Evolutionary conservation across 2,888 invertebrate species (phyloP).

Genomic region (Andrena minutula): DNA sequence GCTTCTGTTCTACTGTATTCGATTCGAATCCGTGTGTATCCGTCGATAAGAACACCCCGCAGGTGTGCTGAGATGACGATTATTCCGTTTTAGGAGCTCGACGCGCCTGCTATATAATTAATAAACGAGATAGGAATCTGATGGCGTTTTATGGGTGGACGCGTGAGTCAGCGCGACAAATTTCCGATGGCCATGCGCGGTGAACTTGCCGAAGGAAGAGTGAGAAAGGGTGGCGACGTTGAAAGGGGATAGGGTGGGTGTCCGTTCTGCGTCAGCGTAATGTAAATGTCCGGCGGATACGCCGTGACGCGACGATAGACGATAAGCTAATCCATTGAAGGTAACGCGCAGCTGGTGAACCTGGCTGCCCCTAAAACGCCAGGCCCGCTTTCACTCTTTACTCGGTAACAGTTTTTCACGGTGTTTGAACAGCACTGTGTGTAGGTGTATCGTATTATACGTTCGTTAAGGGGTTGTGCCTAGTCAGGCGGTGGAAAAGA

Average conservation of each 20-base stretch:
- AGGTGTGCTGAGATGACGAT: slow-evolving; percentile 5
- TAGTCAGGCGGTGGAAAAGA: too few relatives aligned
- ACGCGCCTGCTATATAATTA: slow-evolving; percentile 45
- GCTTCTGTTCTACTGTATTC: slow-evolving; percentile 9
- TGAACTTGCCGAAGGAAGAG: neutral
- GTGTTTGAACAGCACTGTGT: slow-evolving; percentile 20
- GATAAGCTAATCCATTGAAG: slow-evolving; percentile 63
- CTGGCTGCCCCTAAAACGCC: slow-evolving; percentile 29
- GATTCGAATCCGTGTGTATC: neutral
- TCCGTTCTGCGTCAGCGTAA: slow-evolving; percentile 49
- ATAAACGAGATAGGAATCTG: slow-evolving; percentile 58
- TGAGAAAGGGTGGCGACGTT: slow-evolving; percentile 9
- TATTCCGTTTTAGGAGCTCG: slow-evolving; percentile 17
- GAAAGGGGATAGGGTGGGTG: slow-evolving; percentile 16
- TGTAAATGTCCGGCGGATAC: slow-evolving; percentile 61
- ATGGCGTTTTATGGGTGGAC: slow-evolving; percentile 8
- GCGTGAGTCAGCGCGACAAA: slow-evolving; percentile 59
- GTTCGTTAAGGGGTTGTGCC: too few relatives aligned
- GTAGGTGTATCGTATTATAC: too few relatives aligned
- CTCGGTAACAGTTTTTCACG: slow-evolving; percentile 13
- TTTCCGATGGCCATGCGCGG: slow-evolving; percentile 21
- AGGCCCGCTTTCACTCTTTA: slow-evolving; percentile 21
- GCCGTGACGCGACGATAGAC: slow-evolving; percentile 52
- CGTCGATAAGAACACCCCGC: neutral
- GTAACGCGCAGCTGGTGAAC: slow-evolving; percentile 53